Evolutionary conservation across 2,888 invertebrate species (phyloP), one percentile per base, ranked within the genome.

Genomic region (Cataglyphis cursor): DNA sequence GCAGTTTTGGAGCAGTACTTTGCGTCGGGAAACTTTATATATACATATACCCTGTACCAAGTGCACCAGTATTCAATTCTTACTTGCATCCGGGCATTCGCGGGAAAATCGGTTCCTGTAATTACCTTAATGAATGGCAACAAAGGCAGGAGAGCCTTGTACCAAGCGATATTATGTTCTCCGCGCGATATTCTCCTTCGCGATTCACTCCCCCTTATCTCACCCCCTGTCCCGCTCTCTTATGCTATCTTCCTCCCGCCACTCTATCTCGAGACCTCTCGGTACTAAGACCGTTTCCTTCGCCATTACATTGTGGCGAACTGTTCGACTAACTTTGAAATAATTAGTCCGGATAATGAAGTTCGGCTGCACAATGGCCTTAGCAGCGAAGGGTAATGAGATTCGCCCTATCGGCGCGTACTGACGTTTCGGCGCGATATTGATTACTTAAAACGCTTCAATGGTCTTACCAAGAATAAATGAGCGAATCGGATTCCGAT

Each of bases 311-410:
- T 92, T 92, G 92, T 93, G 93, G 92, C 92, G 91, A 93, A 92
- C 93, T 92, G 92, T 93, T 92, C 91, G 92, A 92, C 92, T 92
- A 93, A 94, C 93, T 94, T 93, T 91, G 92, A 94, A 93, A 94
- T 93, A 94, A 94, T 94, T 94, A 93, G 94, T 93, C 90, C 87
- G 90, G 92, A 93, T 93, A 94, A 94, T 93, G 92, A 93, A 93
- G 93, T 93, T 93, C 90, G 90, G 91, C 90, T 82, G 89, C 92
- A 93, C 93, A 93, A 93, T 93, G 92, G 91, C 91, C 85, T 89
- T 87, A 82, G 89, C 82, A 86, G 88, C 87, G 85, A 86, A 86
- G 90, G 88, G 91, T 93, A 93, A 94, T 93, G 91, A 93, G 92
- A 92, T 92, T 93, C 92, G 88, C 87, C 90, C 89, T 87, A 85